Evolutionary conservation across 2,888 invertebrate genomes (phyloP).

Genomic region (Tridacna crocea): DNA sequence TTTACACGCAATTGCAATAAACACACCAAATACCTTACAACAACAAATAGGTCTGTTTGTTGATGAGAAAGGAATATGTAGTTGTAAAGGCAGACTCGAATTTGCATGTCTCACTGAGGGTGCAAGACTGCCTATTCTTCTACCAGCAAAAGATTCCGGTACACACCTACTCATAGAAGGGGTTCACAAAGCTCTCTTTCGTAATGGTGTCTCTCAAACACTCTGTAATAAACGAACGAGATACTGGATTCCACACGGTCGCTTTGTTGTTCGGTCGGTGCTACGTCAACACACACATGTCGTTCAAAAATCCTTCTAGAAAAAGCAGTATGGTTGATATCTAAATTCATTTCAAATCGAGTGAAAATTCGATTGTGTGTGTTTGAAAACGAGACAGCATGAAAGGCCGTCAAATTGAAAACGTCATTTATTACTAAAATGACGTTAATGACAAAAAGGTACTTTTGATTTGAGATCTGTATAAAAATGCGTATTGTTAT

Average conservation of each 20-base stretch:
- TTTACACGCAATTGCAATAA: background rate
- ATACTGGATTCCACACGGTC: slow-evolving; percentile 43
- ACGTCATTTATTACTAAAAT: too few species aligned
- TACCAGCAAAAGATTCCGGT: slow-evolving; percentile 23
- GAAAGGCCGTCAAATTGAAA: too few species aligned
- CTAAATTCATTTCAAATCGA: too few species aligned
- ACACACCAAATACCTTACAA: background rate
- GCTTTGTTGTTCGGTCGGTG: slow-evolving; percentile 26
- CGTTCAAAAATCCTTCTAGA: too few species aligned
- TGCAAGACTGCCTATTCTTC: background rate
- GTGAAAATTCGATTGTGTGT: too few species aligned
- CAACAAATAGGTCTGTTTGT: background rate
- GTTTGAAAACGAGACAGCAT: too few species aligned
- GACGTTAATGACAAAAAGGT: too few species aligned
- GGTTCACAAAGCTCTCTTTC: slow-evolving; percentile 25
- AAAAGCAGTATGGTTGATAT: too few species aligned
- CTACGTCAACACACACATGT: too few species aligned
- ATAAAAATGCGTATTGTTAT: too few species aligned
- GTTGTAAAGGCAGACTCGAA: background rate
- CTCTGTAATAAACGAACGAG: slow-evolving; percentile 14
- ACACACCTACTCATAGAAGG: slow-evolving; percentile 29
- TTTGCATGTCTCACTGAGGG: slow-evolving; percentile 1
- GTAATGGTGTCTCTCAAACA: slow-evolving; percentile 46
- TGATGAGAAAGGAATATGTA: background rate
- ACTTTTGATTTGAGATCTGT: too few species aligned